Evolutionary conservation across 2,113 vertebrate species (phyloP).

Genomic region (Grammomys dolichurus): DNA sequence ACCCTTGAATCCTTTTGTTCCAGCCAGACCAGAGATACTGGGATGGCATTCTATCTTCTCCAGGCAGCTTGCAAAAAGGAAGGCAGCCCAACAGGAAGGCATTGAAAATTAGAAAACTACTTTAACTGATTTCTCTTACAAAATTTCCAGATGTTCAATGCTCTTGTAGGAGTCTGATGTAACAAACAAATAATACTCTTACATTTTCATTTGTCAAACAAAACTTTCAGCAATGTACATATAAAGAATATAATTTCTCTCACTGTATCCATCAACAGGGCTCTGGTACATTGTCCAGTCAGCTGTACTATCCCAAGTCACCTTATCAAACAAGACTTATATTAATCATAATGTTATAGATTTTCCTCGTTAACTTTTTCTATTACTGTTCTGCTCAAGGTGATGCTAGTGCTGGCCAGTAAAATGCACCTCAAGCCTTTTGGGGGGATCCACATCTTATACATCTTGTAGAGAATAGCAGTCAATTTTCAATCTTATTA

Average conservation of each 20-base stretch:
- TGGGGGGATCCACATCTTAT: not conserved
- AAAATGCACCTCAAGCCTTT: not conserved
- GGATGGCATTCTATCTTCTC: no score
- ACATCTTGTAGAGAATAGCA: not conserved
- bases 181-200: not conserved
- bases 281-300: not conserved
- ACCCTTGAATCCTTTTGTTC: no score
- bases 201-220: not conserved
- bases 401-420: not conserved
- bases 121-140: not conserved
- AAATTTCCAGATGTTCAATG: not conserved
- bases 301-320: not conserved
- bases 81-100: no score
- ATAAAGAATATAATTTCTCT: not conserved
- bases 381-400: not conserved
- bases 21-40: no score
- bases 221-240: not conserved
- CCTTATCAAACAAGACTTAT: not conserved
- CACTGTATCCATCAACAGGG: not conserved
- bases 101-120: not conserved
- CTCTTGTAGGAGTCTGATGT: not conserved
- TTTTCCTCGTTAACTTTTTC: not conserved
- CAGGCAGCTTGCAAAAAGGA: no score
- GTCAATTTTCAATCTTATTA: not conserved
- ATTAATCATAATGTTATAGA: not conserved